These are phyloP conservation scores for Calephelis perditalis DNA, from an alignment of 2,888 invertebrate species.

Conservation along the genomic window DNA sequence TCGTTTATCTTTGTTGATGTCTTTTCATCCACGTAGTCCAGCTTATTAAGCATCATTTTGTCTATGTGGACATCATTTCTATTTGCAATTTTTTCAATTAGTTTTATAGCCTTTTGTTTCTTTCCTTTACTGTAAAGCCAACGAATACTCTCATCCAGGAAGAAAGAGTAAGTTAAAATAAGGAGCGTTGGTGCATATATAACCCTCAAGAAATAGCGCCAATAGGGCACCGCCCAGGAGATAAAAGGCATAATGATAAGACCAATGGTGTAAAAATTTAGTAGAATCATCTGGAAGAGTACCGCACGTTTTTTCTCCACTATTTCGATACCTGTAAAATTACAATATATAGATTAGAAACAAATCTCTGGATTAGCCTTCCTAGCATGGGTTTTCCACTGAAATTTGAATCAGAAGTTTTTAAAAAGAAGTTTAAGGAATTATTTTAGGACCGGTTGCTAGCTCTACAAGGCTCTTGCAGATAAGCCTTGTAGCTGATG, in stretches of 20 bases:
- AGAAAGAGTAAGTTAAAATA: constrained; percentile 56
- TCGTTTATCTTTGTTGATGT: constrained; percentile 42
- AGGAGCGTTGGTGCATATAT: constrained; percentile 65
- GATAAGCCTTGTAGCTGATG: too few species aligned
- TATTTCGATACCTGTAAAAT: constrained; percentile 59
- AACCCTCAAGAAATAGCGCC: constrained; percentile 60
- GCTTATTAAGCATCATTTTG: constrained; percentile 41
- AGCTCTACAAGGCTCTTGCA: too few species aligned
- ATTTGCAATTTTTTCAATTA: constrained; percentile 60
- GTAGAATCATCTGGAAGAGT: constrained; percentile 62
- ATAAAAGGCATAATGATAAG: constrained; percentile 63
- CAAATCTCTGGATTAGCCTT: too few species aligned
- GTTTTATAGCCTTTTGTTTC: constrained; percentile 44
- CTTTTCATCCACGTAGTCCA: constrained; percentile 55
- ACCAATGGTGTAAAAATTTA: constrained; percentile 64
- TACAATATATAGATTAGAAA: not conserved
- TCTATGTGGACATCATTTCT: constrained; percentile 53
- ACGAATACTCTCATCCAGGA: constrained; percentile 65
- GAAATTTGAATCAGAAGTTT: too few species aligned
- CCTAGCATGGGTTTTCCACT: too few species aligned
- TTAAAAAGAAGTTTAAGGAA: too few species aligned
- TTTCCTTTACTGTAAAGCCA: constrained; percentile 69
- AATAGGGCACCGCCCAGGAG: constrained; percentile 64
- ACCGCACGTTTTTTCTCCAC: constrained; percentile 62
- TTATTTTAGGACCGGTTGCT: too few species aligned